These are phyloP conservation scores for Hypomecis atomaria DNA, from an alignment of 2,888 invertebrate genomes.

Conservation along the genomic window DNA sequence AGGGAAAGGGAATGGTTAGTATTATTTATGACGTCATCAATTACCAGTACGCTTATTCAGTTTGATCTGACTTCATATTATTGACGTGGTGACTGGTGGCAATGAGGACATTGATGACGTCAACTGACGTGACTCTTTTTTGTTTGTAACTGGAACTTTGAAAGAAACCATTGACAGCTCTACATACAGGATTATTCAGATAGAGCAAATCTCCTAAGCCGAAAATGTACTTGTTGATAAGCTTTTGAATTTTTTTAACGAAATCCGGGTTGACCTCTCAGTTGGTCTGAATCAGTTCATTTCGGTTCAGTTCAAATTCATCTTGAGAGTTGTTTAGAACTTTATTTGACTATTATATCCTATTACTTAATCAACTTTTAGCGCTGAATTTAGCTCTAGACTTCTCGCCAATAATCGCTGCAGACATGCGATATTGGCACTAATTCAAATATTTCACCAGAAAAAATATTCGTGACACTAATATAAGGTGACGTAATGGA, in stretches of 20 bases:
- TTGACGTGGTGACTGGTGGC: not conserved
- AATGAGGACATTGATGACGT: not conserved
- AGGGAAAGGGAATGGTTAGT: too few relatives aligned
- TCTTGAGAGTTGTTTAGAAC: too few relatives aligned
- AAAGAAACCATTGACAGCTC: too few relatives aligned
- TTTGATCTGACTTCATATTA: not conserved
- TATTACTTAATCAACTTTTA: conserved; percentile 1
- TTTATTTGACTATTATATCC: too few relatives aligned
- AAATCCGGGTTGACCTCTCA: too few relatives aligned
- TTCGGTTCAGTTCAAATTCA: too few relatives aligned
- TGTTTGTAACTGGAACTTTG: not conserved
- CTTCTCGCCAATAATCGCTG: conserved; percentile 33
- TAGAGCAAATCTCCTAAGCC: too few relatives aligned
- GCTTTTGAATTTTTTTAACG: too few relatives aligned
- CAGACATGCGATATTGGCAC: conserved; percentile 51
- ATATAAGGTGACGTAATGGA: conserved; percentile 38
- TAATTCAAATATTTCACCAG: conserved; percentile 53
- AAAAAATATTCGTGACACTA: conserved; percentile 41
- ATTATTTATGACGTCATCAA: not conserved
- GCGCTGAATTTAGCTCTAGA: conserved; percentile 21
- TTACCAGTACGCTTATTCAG: not conserved
- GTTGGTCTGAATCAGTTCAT: too few relatives aligned
- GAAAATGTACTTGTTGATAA: too few relatives aligned
- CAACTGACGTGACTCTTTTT: not conserved
- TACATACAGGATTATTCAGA: too few relatives aligned